Base-by-base conservation (phyloP, 1,140 invertebrate genomes). In the Caenorhabditis remanei region DNA sequence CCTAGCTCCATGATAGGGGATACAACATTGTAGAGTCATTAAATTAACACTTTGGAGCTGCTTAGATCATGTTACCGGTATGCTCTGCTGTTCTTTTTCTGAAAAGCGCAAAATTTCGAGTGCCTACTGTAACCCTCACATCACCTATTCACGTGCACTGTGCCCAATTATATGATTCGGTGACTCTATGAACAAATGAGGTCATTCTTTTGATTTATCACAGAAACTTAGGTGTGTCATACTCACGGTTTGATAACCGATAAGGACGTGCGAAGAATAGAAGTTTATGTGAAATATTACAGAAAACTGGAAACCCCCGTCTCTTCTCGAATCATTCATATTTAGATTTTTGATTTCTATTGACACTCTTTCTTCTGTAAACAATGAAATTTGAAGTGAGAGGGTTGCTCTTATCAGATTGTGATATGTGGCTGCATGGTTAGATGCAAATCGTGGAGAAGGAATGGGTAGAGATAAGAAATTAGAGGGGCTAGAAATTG, bases 181-280 rank as follows among this genome's bases (percentile, higher is more conserved):
- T 71, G 65, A 71, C 9, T 43, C 41, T 43, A 71, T 16, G 11
- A 8, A 71, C 43, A 71, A 71, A 71, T 71, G 65, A 71, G 4
- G 40, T 71, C 65, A 71, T 71, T 71, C 21, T 24, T 43, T 43
- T 40, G 32, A 65, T 65, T 65, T 65, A 65, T 65, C 61, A 65
- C 61, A 9, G 21, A 40, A 8, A 14, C 40, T 4, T 9, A 16
- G 16, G n/a, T 71, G 40, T 71, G 65, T 71, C 65, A 71, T 71
- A n/a, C 41, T 16, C 65, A 43, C 56, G 8, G 56, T 61, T 24
- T 61, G 14, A n/a, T 61, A 8, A 14, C 8, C n/a, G 65, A 71
- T 71, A 71, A 71, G 4, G 41, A 71, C 65, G 65, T 46, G 65
- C 65, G 46, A 19, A 71, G 19, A n/a, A 13, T 71, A 43, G 40